Base-by-base conservation (phyloP, 2,888 invertebrate species). In the Polydrusus pterygomalis region DNA sequence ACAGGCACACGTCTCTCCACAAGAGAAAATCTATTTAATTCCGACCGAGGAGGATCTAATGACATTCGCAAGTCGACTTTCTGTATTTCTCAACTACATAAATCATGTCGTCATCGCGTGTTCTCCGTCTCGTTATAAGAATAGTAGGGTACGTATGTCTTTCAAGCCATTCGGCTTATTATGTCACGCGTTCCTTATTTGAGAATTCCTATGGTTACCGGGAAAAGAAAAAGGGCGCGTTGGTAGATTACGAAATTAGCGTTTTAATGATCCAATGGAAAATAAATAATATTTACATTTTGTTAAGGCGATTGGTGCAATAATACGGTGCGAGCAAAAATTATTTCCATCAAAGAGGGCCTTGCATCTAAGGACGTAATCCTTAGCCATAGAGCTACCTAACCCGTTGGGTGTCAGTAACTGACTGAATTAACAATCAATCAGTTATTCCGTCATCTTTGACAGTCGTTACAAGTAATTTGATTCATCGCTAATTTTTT, bases 41-140 rank as follows among this genome's bases (percentile, higher is more conserved):
- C 58, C 58, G 34, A 38, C 58, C 38, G 38, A 60, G 47, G n/a
- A 47, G 58, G 17, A 60, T 38, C 38, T 60, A 60, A 60, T 60
- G 38, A 60, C 58, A 60, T 60, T 60, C 58, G 58, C 58, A 60
- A 60, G 58, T 60, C 58, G 58, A 60, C 58, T 60, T 60, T 60
- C 58, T 60, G 58, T 60, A 60, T 60, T 60, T 60, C 58, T 3
- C 38, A 18, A 60, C 58, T 60, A 60, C 58, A 60, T 60, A 60
- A 60, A 60, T 60, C 58, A 60, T 60, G 58, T 60, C 58, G 58
- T 60, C 58, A 60, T 60, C 58, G 58, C 58, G 58, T 60, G 38
- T 38, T 60, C 38, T 11, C 15, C 2, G 15, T 17, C 58, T 60
- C 58, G 58, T 60, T 38, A 38, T 60, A 60, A 60, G 58, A 38